Evolutionary conservation across 2,113 vertebrate species (phyloP), one percentile per base, ranked within the genome.

Genomic region (Gavia stellata): DNA sequence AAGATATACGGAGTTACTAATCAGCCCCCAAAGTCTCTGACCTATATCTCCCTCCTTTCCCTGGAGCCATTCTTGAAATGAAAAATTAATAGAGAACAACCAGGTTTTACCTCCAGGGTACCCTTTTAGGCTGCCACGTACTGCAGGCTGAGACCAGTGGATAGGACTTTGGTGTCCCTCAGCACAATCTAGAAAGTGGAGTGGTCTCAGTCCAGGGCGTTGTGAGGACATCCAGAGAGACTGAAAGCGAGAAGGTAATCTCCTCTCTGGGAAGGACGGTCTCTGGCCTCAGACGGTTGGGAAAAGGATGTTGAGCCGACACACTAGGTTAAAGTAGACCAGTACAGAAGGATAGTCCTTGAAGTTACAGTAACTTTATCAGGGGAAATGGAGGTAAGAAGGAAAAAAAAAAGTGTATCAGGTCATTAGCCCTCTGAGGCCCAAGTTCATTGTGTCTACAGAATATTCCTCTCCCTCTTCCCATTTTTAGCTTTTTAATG

Each of bases 31-130:
- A 94, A 95, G 33, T 91, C 89, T 97, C 91, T 96, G 95, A 95
- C 92, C 94, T 95, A 95, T 94, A 97, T 96, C 97, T 96, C 83
- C 86, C 28, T 94, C 53, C 50, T 92, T 95, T 95, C 94, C 89
- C 92, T 80, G 74, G 89, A 95, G 94, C 67, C n/a, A 90, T 92
- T 91, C 38, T 72, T 93, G 81, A 97, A 96, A 96, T 96, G 87
- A 95, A 95, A 96, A 97, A 86, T 97, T 97, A 97, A 96, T 97
- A 90, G 93, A 80, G 87, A 96, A 95, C 83, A 96, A 62, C 50
- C 81, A 91, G 83, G 66, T 93, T 96, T 91, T 92, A 93, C 95
- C 95, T 90, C 92, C 74, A 88, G 95, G 87, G 84, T 94, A 91
- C 78, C 81, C 84, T 95, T 94, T 73, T 2, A 36, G 91, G 73